phyloP scores from a whole-genome alignment of 2,888 invertebrate genomes.

The Drosophila niveifrons region DNA sequence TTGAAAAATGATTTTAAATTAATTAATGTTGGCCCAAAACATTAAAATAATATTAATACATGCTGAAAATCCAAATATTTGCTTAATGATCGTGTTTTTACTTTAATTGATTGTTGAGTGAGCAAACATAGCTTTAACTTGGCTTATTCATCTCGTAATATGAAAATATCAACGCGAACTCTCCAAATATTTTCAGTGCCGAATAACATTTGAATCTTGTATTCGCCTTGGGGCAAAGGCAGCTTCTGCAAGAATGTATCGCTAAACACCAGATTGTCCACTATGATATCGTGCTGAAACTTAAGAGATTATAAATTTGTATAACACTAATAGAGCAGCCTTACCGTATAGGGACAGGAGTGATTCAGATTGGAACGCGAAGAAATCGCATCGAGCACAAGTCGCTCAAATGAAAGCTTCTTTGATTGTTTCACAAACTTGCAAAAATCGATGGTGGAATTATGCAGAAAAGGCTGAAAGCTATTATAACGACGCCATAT shows the following conservation, averaged over 20 bases:
- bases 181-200: conserved; percentile 26
- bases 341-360: background rate
- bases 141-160: conserved; percentile 22
- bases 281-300: conserved; percentile 28
- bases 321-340: background rate
- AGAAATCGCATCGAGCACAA: background rate
- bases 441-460: background rate
- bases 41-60: background rate
- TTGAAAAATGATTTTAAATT: background rate
- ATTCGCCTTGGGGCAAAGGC: conserved; percentile 48
- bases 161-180: conserved; percentile 16
- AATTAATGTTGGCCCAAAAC: background rate
- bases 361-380: background rate
- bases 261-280: conserved; percentile 44
- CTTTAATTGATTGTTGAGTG: background rate
- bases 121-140: background rate
- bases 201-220: conserved; percentile 40
- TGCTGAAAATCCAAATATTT: background rate
- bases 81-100: background rate
- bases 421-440: background rate
- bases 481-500: background rate
- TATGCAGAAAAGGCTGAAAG: background rate
- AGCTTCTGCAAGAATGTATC: conserved; percentile 34
- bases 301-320: too few relatives aligned
- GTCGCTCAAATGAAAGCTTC: background rate